Conservation (phyloP, 1,140 invertebrate genomes). For the Ips typographus region DNA sequence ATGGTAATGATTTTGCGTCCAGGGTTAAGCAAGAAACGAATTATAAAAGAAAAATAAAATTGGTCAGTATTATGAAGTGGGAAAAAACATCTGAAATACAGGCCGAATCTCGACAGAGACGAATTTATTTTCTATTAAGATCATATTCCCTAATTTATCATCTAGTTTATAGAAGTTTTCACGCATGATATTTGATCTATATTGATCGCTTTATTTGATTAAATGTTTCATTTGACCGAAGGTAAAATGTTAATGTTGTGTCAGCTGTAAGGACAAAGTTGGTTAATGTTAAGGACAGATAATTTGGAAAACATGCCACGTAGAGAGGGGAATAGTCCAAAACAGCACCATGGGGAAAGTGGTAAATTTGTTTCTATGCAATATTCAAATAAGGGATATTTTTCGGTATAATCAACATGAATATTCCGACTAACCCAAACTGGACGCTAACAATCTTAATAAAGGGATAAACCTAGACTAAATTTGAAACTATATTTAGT, state of each 20-base stretch:
- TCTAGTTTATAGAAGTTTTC: conserved; percentile 25
- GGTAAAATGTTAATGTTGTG: neutral
- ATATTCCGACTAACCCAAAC: conserved; percentile 19
- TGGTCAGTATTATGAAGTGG: conserved; percentile 34
- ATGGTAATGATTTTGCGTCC: conserved; percentile 30
- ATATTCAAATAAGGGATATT: conserved; percentile 21
- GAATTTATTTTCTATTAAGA: conserved; percentile 36
- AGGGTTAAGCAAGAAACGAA: conserved; percentile 32
- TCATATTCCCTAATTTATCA: conserved; percentile 34
- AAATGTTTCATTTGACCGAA: neutral
- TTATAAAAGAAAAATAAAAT: conserved; percentile 38
- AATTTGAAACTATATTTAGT: conserved; percentile 34
- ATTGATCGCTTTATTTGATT: neutral
- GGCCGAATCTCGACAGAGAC: conserved; percentile 30
- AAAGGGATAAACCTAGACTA: conserved; percentile 30
- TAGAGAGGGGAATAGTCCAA: neutral
- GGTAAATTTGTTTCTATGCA: conserved; percentile 18
- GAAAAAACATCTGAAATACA: conserved; percentile 36
- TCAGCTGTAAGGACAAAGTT: neutral
- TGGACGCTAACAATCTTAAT: conserved; percentile 28
- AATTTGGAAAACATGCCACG: neutral
- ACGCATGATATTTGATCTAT: conserved; percentile 8
- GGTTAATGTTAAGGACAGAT: neutral
- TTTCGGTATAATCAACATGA: conserved; percentile 20
- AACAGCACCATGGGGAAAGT: neutral